Conservation (phyloP, 2,113 vertebrate genomes). For the Pachypanchax playfairii region DNA sequence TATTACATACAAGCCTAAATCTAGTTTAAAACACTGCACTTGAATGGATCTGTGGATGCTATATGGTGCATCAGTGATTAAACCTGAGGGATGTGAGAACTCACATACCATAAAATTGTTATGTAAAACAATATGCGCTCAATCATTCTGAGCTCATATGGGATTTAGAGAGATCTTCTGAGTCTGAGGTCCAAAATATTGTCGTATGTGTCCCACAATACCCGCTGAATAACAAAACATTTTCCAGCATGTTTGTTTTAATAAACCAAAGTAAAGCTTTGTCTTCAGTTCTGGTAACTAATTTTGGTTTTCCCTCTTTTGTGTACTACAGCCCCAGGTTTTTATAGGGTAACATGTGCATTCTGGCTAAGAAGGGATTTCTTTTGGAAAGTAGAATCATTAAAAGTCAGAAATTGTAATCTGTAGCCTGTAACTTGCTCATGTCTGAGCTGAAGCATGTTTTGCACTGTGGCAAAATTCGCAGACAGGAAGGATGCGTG, state of each 20-base stretch:
- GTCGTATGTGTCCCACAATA: constrained; percentile 42
- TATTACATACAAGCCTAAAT: neutral
- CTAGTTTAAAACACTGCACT: neutral
- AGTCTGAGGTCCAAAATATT: constrained; percentile 38
- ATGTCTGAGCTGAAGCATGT: constrained; percentile 71
- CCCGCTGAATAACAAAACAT: constrained; percentile 42
- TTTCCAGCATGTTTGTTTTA: constrained; percentile 52
- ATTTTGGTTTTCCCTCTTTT: constrained; percentile 62
- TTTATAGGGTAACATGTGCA: constrained; percentile 68
- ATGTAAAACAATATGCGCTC: constrained; percentile 23
- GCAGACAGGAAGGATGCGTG: constrained; percentile 61
- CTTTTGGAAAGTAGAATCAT: constrained; percentile 70
- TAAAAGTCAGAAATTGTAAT: constrained; percentile 72
- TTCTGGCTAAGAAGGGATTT: constrained; percentile 74
- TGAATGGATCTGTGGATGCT: neutral
- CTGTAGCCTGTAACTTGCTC: constrained; percentile 62
- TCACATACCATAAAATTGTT: neutral
- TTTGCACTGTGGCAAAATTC: constrained; percentile 55
- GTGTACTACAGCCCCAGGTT: constrained; percentile 67
- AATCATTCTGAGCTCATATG: constrained; percentile 64
- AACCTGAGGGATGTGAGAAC: neutral
- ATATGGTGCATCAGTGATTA: neutral
- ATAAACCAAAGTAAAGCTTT: constrained; percentile 50
- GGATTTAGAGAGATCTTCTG: constrained; percentile 43
- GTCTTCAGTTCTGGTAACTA: constrained; percentile 57